phyloP scores from a whole-genome alignment of 2,888 invertebrate species.

The Caradrina kadenii region DNA sequence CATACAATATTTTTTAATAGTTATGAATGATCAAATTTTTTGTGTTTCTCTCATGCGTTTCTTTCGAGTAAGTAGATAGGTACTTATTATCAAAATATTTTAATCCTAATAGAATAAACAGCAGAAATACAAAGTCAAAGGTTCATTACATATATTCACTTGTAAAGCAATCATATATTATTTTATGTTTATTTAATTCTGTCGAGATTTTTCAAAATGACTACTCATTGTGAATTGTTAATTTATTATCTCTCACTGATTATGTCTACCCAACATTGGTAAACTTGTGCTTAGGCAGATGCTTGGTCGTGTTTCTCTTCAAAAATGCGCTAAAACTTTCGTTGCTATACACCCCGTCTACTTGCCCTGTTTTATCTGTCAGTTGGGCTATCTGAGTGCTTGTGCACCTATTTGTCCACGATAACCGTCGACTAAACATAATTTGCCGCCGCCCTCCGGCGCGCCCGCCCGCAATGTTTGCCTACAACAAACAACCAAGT shows the following conservation, averaged over 20 bases:
- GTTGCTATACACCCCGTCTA: constrained; percentile 25
- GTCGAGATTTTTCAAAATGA: neutral
- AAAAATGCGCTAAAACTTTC: constrained; percentile 6
- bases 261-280: neutral
- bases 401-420: constrained; percentile 81
- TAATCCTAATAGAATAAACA: no score
- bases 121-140: no score
- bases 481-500: constrained; percentile 76
- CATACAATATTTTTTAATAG: no score
- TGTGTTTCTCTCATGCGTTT: no score
- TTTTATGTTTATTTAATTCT: no score
- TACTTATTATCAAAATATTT: no score
- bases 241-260: neutral
- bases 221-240: neutral
- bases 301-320: neutral
- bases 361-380: constrained; percentile 63
- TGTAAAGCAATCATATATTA: no score
- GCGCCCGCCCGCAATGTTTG: constrained; percentile 86
- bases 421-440: constrained; percentile 82
- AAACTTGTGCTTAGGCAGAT: neutral
- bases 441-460: constrained; percentile 77
- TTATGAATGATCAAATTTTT: no score
- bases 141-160: no score
- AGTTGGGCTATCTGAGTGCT: constrained; percentile 65
- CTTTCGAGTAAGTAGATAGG: no score